These are phyloP conservation scores for Coregonus ussuriensis DNA, from an alignment of 2,797 vertebrate species.

Conservation along the genomic window DNA sequence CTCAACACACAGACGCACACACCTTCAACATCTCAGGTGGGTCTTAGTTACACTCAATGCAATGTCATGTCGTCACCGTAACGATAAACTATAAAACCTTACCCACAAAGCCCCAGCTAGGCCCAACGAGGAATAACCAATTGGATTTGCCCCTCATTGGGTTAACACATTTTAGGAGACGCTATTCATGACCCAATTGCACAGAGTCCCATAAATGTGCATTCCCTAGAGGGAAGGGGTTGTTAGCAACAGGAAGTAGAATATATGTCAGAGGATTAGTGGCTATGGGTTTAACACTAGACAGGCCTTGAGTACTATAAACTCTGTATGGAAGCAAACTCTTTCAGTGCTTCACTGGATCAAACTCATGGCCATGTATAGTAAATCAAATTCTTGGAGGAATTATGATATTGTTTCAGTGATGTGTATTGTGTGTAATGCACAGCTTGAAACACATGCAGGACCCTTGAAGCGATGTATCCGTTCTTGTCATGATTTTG, in stretches of 20 bases:
- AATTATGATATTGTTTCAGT: not conserved
- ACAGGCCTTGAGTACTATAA: slow-evolving; percentile 22
- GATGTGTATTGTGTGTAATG: not conserved
- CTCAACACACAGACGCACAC: not conserved
- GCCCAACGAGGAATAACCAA: not conserved
- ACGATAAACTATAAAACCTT: not conserved
- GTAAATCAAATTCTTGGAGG: not conserved
- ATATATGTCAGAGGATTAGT: slow-evolving; percentile 49
- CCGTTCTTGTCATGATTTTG: not conserved
- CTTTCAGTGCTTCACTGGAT: too few species aligned
- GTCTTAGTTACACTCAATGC: not conserved
- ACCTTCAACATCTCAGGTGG: not conserved
- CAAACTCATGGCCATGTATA: not conserved
- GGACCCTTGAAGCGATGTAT: not conserved
- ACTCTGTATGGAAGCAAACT: not conserved
- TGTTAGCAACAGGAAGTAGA: slow-evolving; percentile 48
- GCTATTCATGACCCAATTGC: slow-evolving; percentile 36
- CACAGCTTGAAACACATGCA: not conserved
- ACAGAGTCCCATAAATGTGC: slow-evolving; percentile 42
- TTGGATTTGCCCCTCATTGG: not conserved
- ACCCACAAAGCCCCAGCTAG: not conserved
- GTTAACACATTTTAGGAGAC: not conserved
- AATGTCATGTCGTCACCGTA: not conserved
- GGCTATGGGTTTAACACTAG: slow-evolving; percentile 43
- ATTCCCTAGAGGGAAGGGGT: slow-evolving; percentile 31